Base-by-base conservation (phyloP, 2,113 vertebrate species). In the Ardeotis arabs region DNA sequence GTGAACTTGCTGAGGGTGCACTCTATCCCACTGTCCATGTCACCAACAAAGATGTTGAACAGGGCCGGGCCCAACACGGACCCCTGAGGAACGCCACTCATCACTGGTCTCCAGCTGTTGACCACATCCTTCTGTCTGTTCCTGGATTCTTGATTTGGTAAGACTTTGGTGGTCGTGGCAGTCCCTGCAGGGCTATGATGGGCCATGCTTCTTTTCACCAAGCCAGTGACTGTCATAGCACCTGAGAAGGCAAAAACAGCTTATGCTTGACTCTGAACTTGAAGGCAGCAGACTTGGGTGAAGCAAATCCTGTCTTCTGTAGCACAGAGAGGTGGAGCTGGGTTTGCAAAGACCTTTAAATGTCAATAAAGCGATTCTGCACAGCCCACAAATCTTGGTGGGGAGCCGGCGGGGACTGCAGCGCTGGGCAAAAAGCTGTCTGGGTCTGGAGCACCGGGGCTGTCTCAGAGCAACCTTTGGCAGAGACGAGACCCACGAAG, bases 341-440 rank as follows among this genome's bases (percentile, higher is more conserved):
- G 91, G 68, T 68, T 95, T 94, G 93, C 93, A 45, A 78, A 97
- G 96, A 97, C 95, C 93, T 98, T 98, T 97, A 97, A 97, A 98
- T 97, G 95, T 96, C 97, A 97, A 95, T 44, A 92, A 88, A 96
- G 89, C 92, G 88, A 69, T 93, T 97, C 53, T 96, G 83, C 94
- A 67, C 41, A 73, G 94, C 94, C 91, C 93, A 88, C 90, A 80
- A 41, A 95, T 86, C 75, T 70, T 82, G 72, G 67, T 69, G 67
- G 76, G 95, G 91, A 97, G 72, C 91, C 93, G 72, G 27, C 45
- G 49, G 72, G 77, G 95, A 24, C 73, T 29, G n/a, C 67, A 76
- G 58, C 12, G 59, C 73, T n/a, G 77, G 84, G 35, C 15, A 70
- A 59, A 47, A 39, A 39, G 35, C 39, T 39, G 39, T 39, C 35